These are phyloP conservation scores for Chionoecetes opilio DNA, from an alignment of 1,140 invertebrate species.

Conservation along the genomic window DNA sequence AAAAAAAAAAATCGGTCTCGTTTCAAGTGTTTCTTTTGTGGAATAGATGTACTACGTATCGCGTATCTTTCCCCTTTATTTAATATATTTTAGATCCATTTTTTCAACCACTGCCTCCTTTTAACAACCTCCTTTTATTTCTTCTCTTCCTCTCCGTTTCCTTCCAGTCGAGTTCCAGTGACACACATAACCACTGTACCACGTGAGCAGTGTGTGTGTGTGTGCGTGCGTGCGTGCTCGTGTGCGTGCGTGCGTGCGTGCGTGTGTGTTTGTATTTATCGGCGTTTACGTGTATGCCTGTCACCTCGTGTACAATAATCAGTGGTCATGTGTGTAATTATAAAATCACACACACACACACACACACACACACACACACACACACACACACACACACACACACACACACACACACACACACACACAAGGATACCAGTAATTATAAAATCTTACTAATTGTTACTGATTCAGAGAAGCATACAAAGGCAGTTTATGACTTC, in stretches of 20 bases:
- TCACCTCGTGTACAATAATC: background rate
- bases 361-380: conserved; percentile 25
- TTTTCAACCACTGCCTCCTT: no score
- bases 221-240: background rate
- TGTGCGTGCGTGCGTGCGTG: conserved; percentile 24
- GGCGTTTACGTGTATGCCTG: background rate
- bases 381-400: background rate
- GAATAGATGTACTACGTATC: no score
- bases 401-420: no score
- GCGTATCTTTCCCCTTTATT: no score
- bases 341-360: background rate
- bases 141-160: no score
- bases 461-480: background rate
- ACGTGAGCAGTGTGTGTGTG: no score
- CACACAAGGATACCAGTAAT: background rate
- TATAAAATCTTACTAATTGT: conserved; percentile 21
- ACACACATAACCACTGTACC: no score
- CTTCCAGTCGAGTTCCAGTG: no score
- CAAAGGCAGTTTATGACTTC: background rate
- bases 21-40: no score
- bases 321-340: background rate
- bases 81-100: no score
- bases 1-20: no score
- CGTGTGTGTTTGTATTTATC: background rate
- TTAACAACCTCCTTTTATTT: no score